Percentiles rank a stretch among this genome's conserved stretches.
Evolutionary conservation across 1,140 invertebrate species (phyloP).

Genomic region (Penaeus vannamei): DNA sequence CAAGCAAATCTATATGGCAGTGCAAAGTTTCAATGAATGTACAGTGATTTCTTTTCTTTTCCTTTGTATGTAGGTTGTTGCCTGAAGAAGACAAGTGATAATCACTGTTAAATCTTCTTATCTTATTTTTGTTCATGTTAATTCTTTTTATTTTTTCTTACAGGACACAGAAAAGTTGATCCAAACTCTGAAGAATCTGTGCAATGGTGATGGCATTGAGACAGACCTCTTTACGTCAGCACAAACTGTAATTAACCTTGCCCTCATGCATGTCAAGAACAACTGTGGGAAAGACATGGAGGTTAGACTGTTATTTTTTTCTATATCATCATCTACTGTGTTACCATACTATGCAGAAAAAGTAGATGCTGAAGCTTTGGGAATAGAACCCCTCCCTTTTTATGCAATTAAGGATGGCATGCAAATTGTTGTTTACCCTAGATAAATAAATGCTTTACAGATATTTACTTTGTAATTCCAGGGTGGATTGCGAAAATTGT

Average conservation of each 20-base stretch:
- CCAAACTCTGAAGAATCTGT: conserved; percentile 40
- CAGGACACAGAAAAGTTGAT: conserved; percentile 54
- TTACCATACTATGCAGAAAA: too few relatives aligned
- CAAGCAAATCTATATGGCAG: too few relatives aligned
- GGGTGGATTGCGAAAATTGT: conserved; percentile 48
- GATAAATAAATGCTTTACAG: background rate
- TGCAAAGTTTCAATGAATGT: too few relatives aligned
- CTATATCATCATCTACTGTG: background rate
- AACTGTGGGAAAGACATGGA: background rate
- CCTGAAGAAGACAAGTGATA: too few relatives aligned
- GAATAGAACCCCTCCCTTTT: too few relatives aligned
- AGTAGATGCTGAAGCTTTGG: too few relatives aligned
- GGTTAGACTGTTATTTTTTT: background rate
- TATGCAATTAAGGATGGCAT: too few relatives aligned
- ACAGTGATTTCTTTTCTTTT: too few relatives aligned
- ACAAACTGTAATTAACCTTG: conserved; percentile 65
- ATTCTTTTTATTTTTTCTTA: background rate
- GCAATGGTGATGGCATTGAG: conserved; percentile 40
- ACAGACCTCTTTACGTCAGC: conserved; percentile 59
- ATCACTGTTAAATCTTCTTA: too few relatives aligned
- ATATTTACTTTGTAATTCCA: conserved; percentile 16
- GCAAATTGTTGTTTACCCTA: too few relatives aligned
- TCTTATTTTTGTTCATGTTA: background rate
- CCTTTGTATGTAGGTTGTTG: too few relatives aligned
- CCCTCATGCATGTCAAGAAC: conserved; percentile 59